Conservation (phyloP, 2,797 vertebrate species). For the Diceros bicornis region DNA sequence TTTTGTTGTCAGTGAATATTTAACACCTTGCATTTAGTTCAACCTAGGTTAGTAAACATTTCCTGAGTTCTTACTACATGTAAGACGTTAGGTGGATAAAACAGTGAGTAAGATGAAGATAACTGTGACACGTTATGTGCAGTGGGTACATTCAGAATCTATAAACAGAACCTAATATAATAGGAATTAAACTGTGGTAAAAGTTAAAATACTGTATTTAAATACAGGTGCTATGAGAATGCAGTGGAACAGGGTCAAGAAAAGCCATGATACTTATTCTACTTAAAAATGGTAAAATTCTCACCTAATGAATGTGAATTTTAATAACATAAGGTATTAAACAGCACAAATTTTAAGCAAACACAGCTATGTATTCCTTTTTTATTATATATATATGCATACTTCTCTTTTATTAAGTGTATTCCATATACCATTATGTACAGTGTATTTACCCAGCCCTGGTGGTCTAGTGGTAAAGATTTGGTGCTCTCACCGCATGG, state of each 20-base stretch:
- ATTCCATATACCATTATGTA: neutral
- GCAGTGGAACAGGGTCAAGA: neutral
- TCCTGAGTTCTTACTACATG: neutral
- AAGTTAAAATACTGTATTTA: constrained; percentile 2
- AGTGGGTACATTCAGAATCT: neutral
- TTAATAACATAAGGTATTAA: neutral
- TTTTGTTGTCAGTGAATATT: constrained; percentile 17
- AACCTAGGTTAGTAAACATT: constrained; percentile 17
- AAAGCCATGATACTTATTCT: neutral
- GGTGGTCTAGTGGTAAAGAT: too few species aligned
- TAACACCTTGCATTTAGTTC: neutral
- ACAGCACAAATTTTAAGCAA: neutral
- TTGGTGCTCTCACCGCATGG: too few species aligned
- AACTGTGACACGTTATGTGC: neutral
- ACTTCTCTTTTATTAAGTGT: neutral
- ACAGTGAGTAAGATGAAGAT: neutral
- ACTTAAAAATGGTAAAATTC: constrained; percentile 27
- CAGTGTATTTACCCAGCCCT: neutral
- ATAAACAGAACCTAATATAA: neutral
- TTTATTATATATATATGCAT: neutral
- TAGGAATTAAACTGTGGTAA: neutral
- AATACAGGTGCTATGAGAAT: neutral
- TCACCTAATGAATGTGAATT: neutral
- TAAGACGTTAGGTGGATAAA: neutral
- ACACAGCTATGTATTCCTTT: neutral